phyloP scores from a whole-genome alignment of 2,113 vertebrate genomes.

The Alexandromys fortis region DNA sequence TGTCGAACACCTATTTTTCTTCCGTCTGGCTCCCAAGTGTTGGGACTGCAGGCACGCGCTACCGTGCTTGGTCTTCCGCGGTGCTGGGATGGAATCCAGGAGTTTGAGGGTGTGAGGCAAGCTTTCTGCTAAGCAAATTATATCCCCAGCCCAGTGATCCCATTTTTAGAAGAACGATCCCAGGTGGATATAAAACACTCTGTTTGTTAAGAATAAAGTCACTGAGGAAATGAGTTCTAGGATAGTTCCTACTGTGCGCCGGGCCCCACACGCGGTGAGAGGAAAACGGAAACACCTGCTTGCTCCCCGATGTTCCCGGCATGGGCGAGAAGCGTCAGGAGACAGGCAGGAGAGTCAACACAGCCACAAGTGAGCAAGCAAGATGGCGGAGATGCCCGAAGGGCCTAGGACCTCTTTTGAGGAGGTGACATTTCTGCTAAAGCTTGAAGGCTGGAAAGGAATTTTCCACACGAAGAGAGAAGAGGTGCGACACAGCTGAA shows the following conservation, averaged over 20 bases:
- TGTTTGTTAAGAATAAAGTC: neutral
- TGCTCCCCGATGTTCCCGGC: neutral
- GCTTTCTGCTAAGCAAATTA: neutral
- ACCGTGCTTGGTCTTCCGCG: too few species aligned
- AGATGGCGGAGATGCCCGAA: accelerated
- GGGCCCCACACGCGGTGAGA: neutral
- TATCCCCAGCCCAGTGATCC: neutral
- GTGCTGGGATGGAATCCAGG: too few species aligned
- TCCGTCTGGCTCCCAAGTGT: too few species aligned
- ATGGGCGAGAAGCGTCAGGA: neutral
- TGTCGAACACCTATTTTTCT: neutral
- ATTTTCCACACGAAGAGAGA: neutral
- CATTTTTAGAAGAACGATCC: neutral
- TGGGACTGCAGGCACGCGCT: neutral
- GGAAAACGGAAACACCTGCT: neutral
- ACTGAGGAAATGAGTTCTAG: neutral
- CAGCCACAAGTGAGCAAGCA: neutral
- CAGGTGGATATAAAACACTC: neutral
- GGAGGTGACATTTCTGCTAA: neutral
- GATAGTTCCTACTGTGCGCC: neutral
- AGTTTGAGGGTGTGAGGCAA: neutral
- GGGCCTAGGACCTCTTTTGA: neutral
- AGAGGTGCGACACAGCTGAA: accelerated
- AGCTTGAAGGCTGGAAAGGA: neutral
- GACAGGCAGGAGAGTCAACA: neutral